Evolutionary conservation across 2,888 invertebrate species (phyloP), one percentile per base, ranked within the genome.

Genomic region (Proisotoma minuta): DNA sequence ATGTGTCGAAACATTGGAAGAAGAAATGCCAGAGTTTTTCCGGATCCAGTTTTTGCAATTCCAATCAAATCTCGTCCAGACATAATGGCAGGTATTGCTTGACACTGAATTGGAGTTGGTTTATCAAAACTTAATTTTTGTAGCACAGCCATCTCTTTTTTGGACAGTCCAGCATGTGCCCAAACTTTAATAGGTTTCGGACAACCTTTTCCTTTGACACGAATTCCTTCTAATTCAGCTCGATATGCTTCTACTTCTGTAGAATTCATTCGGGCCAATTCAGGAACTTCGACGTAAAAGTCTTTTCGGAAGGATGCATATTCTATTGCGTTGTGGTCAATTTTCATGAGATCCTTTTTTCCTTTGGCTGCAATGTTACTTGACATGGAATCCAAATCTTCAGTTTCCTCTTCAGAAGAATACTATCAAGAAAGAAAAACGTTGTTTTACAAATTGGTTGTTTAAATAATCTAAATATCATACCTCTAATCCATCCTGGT

Each of bases 1-100:
- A 99, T 92, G 76, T 99, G 99, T 39, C 90, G 78, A 79, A 99
- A 93, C 96, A 99, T 95, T 0, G 99, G 99, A 62, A 99, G 79
- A 62, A 99, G 85, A 79, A 99, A 99, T 0, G 98, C 99, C 56
- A 99, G 79, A 1, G 99, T 99, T 81, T 99, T 99, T 29, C 99
- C 99, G 76, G 95, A 95, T 49, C 98, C 98, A 0, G 99, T 99
- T 81, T 99, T 99, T 1, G 99, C 99, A 77, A 99, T 99, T 59
- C 98, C 98, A 76, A 99, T 99, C 65, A 99, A 81, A 80, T 62
- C 48, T 48, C 54, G 62, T 70, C 91, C 91, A 54, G 90, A 91
- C 97, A 99, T 97, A 65, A 99, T 91, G 26, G 93, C 91, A 3
- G 93, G 92, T 75, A 99, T 91, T 2, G 97, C 98, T 80, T 99